These are phyloP conservation scores for Idris sp. DNA, from an alignment of 1,140 invertebrate genomes.

Conservation along the genomic window DNA sequence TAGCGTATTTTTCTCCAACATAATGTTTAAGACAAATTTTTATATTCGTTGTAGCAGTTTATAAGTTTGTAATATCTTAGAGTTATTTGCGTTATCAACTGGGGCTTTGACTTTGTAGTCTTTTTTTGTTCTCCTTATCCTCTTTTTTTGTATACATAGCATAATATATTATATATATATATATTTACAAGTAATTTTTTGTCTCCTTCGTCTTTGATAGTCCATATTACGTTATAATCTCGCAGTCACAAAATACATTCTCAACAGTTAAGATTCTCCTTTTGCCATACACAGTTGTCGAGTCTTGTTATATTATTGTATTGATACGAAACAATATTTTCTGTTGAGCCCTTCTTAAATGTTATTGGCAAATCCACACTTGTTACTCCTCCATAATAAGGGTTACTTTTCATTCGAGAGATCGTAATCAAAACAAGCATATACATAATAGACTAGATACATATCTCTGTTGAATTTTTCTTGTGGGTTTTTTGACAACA, in stretches of 20 bases:
- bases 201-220: slow-evolving; percentile 19
- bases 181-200: no score
- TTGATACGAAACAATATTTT: no score
- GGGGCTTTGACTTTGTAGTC: slow-evolving; percentile 58
- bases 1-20: slow-evolving; percentile 45
- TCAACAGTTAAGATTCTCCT: slow-evolving; percentile 42
- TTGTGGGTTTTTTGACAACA: slow-evolving; percentile 29
- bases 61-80: slow-evolving; percentile 60
- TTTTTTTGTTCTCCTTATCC: no score
- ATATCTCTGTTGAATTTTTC: slow-evolving; percentile 59
- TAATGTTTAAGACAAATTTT: slow-evolving; percentile 53
- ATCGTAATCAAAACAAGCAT: slow-evolving; percentile 57
- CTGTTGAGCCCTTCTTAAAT: no score
- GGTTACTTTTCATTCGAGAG: slow-evolving; percentile 41
- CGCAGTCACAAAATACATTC: slow-evolving; percentile 74
- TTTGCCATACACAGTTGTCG: slow-evolving; percentile 47
- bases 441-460: slow-evolving; percentile 55
- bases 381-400: slow-evolving; percentile 34
- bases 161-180: no score
- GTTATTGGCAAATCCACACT: no score
- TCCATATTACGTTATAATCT: slow-evolving; percentile 65
- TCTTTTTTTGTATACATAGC: slow-evolving; percentile 28
- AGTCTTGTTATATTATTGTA: slow-evolving; percentile 63
- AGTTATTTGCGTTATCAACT: slow-evolving; percentile 53
- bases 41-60: slow-evolving; percentile 57